Percentiles rank a stretch among this genome's conserved stretches.
These are phyloP conservation scores for Homarus americanus DNA, from an alignment of 1,140 invertebrate genomes.

Conservation along the genomic window DNA sequence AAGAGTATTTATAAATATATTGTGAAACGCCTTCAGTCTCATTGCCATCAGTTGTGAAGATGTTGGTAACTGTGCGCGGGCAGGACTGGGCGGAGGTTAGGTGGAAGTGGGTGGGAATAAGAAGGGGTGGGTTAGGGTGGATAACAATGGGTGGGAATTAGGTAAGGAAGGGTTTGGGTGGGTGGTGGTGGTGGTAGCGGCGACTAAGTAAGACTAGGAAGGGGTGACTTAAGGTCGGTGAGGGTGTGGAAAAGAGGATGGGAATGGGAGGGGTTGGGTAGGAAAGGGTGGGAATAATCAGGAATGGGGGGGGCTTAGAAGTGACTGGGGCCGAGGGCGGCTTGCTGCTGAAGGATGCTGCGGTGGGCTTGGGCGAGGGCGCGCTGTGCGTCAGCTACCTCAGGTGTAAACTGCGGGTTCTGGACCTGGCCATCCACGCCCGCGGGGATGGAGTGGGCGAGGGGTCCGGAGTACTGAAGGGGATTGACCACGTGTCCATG, in stretches of 20 bases:
- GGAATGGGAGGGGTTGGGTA: neutral
- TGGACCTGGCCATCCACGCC: constrained; percentile 34
- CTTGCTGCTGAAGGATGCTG: constrained; percentile 61
- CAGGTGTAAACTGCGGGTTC: constrained; percentile 49
- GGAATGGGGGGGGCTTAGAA: neutral
- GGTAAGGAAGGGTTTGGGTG: neutral
- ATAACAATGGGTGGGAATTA: too few species aligned
- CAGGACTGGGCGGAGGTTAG: too few species aligned
- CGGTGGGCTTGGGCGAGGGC: constrained; percentile 61
- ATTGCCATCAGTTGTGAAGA: constrained; percentile 25
- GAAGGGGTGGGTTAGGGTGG: too few species aligned
- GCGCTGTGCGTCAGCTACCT: constrained; percentile 56
- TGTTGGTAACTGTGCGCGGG: constrained; percentile 1
- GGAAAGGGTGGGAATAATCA: neutral
- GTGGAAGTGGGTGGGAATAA: too few species aligned
- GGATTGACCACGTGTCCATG: constrained; percentile 66
- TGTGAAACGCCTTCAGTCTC: too few species aligned
- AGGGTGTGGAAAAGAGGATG: too few species aligned
- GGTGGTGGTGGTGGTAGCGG: too few species aligned
- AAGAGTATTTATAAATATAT: neutral
- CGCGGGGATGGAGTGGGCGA: constrained; percentile 50
- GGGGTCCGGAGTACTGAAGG: constrained; percentile 62
- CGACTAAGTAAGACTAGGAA: too few species aligned
- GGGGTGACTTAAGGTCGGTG: too few species aligned
- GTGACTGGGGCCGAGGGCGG: neutral